These are phyloP conservation scores for Naja naja DNA, from an alignment of 2,113 vertebrate species.

Conservation along the genomic window DNA sequence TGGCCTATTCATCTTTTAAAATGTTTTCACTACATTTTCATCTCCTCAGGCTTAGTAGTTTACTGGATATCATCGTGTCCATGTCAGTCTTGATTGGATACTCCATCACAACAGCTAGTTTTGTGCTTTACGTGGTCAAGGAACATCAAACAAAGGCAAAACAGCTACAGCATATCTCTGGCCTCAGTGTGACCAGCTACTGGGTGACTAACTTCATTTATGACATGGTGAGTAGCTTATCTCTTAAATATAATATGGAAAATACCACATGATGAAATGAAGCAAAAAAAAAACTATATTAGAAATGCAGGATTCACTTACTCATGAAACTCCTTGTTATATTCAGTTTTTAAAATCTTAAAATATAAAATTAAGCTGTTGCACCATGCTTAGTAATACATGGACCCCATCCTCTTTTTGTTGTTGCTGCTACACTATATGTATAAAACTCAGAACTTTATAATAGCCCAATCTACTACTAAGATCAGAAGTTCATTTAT, in stretches of 20 bases:
- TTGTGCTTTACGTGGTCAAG: conserved; percentile 88
- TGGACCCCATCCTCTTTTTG: conserved; percentile 20
- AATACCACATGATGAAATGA: not conserved
- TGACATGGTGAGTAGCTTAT: conserved; percentile 84
- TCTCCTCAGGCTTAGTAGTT: conserved; percentile 75
- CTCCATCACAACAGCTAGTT: conserved; percentile 91
- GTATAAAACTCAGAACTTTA: conserved; percentile 35
- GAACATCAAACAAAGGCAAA: conserved; percentile 91
- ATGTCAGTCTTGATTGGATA: conserved; percentile 89
- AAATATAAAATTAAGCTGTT: not conserved
- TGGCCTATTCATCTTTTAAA: not conserved
- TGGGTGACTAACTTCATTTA: conserved; percentile 93
- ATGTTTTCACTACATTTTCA: conserved; percentile 10
- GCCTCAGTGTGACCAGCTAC: conserved; percentile 86
- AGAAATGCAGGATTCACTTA: not conserved
- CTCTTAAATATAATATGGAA: not conserved
- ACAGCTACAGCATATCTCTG: conserved; percentile 91
- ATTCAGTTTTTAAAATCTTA: conserved; percentile 6
- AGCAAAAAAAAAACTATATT: not conserved
- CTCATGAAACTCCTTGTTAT: conserved; percentile 14
- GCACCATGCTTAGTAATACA: conserved; percentile 25
- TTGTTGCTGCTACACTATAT: not conserved
- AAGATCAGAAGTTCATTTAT: conserved; percentile 37
- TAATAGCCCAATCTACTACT: not conserved
- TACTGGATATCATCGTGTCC: conserved; percentile 86